phyloP scores from a whole-genome alignment of 2,797 vertebrate species.

The Phyllotis vaccarum region DNA sequence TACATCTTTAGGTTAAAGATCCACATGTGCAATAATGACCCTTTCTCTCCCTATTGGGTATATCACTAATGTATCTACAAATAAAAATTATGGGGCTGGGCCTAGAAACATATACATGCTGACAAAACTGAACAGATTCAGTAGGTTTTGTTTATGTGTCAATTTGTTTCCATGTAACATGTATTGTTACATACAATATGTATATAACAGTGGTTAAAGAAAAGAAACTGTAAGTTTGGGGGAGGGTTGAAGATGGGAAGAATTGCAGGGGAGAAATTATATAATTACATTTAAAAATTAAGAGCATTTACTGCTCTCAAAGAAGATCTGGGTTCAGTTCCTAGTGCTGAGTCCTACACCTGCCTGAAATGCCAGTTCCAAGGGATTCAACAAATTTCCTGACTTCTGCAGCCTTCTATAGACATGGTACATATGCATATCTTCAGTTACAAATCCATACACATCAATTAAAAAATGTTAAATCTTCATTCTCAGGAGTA shows the following conservation, averaged over 20 bases:
- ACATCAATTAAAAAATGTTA: neutral
- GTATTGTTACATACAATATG: too few relatives aligned
- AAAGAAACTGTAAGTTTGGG: neutral
- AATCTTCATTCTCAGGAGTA: neutral
- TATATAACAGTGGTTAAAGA: neutral
- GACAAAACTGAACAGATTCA: neutral
- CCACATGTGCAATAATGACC: neutral
- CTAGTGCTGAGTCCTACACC: neutral
- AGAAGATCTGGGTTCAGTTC: neutral
- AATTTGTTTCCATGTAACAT: too few relatives aligned
- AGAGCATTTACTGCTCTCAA: neutral
- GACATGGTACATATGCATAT: neutral
- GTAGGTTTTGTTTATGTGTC: neutral
- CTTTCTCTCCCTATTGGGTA: neutral
- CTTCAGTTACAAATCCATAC: neutral
- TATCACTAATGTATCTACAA: neutral
- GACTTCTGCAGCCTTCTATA: neutral
- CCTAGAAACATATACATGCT: neutral
- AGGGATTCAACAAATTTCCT: neutral
- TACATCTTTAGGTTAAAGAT: neutral
- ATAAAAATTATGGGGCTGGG: neutral
- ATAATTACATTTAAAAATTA: neutral
- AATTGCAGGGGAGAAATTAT: neutral
- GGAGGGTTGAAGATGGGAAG: neutral
- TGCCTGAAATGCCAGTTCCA: neutral